A percentile compares a stretch with the other conserved stretches of the same genome.
phyloP scores from a whole-genome alignment of 2,888 invertebrate species.

The Drosophila ezoana region DNA sequence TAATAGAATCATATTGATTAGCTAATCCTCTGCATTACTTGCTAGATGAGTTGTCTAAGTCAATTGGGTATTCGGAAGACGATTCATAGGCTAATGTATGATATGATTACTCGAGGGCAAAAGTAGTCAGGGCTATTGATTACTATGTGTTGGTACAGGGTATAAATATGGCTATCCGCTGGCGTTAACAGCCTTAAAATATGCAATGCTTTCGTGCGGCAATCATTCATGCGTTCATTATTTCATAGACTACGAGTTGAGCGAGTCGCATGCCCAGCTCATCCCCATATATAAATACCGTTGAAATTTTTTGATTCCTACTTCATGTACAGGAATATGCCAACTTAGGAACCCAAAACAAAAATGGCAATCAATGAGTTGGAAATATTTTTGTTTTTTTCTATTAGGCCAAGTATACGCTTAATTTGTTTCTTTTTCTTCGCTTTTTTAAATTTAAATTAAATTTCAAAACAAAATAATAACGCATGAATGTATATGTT shows the following conservation, averaged over 20 bases:
- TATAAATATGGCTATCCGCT: constrained; percentile 31
- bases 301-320: constrained; percentile 52
- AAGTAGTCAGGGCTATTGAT: no score
- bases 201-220: constrained; percentile 69
- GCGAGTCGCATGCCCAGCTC: constrained; percentile 56
- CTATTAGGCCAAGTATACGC: constrained; percentile 60
- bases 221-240: constrained; percentile 83
- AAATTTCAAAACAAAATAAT: neutral
- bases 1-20: neutral
- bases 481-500: neutral
- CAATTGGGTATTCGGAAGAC: no score
- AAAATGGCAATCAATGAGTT: constrained; percentile 84
- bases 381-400: constrained; percentile 81
- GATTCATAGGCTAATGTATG: no score
- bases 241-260: constrained; percentile 75
- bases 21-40: neutral
- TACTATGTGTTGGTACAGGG: constrained; percentile 4
- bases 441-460: neutral
- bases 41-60: neutral
- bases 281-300: constrained; percentile 29
- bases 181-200: constrained; percentile 57
- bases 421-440: constrained; percentile 40
- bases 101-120: no score
- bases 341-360: constrained; percentile 54
- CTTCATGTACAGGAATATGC: constrained; percentile 51